A percentile compares a stretch with the other conserved stretches of the same genome.
phyloP scores from a whole-genome alignment of 2,113 vertebrate genomes.

The Caretta caretta region DNA sequence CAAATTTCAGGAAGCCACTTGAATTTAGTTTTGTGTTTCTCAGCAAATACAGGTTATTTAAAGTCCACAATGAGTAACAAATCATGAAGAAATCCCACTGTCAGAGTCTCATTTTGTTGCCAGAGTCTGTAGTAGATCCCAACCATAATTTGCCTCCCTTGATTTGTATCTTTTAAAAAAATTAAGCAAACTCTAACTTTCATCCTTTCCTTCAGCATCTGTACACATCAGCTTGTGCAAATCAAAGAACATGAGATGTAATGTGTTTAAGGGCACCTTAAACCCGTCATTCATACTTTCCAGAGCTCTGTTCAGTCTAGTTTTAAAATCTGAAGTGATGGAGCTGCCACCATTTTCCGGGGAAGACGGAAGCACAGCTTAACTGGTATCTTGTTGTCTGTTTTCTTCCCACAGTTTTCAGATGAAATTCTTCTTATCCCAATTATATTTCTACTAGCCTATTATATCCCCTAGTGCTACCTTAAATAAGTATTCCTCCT shows the following conservation, averaged over 20 bases:
- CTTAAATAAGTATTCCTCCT: neutral
- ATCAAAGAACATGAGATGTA: neutral
- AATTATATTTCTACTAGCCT: neutral
- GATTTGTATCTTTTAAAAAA: neutral
- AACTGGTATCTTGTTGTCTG: neutral
- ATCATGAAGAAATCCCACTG: neutral
- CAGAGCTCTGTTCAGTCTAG: neutral
- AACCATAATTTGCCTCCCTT: neutral
- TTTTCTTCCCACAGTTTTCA: neutral
- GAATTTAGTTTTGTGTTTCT: too few species aligned
- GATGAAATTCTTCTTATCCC: neutral
- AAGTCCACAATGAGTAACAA: neutral
- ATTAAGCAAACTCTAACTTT: neutral
- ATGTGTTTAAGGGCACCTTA: neutral
- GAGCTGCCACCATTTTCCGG: neutral
- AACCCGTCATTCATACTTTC: neutral
- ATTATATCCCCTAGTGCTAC: neutral
- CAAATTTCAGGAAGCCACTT: neutral
- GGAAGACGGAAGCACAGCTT: neutral
- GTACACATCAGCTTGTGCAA: neutral
- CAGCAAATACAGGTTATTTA: neutral
- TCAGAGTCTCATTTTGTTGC: neutral
- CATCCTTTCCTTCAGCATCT: neutral
- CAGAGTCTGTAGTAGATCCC: accelerated
- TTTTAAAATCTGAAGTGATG: neutral